Base-by-base conservation (phyloP, 1,140 invertebrate species). In the Lordiphosa clarofinis region DNA sequence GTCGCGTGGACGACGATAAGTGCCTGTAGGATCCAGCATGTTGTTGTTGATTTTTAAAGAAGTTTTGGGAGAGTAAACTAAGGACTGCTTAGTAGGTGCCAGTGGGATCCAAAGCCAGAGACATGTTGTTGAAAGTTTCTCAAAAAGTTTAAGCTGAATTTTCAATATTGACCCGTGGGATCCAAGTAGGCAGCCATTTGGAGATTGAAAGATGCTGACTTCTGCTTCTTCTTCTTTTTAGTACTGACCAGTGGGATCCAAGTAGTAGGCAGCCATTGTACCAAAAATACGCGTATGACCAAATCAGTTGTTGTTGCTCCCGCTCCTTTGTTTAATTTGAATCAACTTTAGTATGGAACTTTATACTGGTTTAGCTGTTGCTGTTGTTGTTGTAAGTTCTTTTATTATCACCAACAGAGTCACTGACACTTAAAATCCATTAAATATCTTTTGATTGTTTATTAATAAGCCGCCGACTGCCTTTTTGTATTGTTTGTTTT, bases 81-180 rank as follows among this genome's bases (percentile, higher is more conserved):
- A 19, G 19, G 19, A 19, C 3, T 19, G 19, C 55, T 61, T 81
- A 88, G 52, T 88, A 88, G 49, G 87, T 88, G 62, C 87, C 87
- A 56, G 87, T 88, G 59, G 87, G 87, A 56, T 88, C 87, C 63
- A 88, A 53, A 55, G 75, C 76, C 15, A 74, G 61, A 44, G 71
- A 84, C 87, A 88, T 88, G 46, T 74, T 88, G 58, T 48, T 31
- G 19, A 4, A 36, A 42, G 21, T 60, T 38, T 43, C 46, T 47
- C 36, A 19, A n/a, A 28, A 13, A n/a, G 44, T 54, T 40, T 6
- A 12, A 28, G n/a, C 31, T 4, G 42, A 9, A 39, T 12, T 40
- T 37, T 66, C 43, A 88, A 56, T 88, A 88, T 58, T 88, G 87
- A 52, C 87, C 87, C 64, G 87, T 88, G 48, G 87, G 87, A 74